Base-by-base conservation (phyloP, 2,888 invertebrate species). In the Dolichomitus sp. region DNA sequence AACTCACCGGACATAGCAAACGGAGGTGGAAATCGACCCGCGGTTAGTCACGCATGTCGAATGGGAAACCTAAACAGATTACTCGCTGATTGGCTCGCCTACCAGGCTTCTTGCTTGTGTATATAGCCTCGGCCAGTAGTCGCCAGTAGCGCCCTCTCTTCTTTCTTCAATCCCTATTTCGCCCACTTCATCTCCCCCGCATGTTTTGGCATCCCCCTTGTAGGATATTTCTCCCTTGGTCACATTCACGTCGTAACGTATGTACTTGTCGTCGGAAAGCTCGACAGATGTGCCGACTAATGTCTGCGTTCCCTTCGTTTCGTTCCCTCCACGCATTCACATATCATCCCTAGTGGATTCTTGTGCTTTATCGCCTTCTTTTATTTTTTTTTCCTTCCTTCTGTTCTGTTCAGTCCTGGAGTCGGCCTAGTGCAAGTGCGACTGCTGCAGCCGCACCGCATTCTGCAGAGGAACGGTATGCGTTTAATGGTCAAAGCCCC, bases 61-160 rank as follows among this genome's bases (percentile, higher is more conserved):
- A 92, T 90, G 86, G 88, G 88, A 86, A 90, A 89, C 87, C 89
- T 92, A 92, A 92, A 92, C 90, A 89, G 92, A 92, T 92, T 92
- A 92, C 88, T 86, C 86, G 91, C 88, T 89, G 91, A 92, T 92
- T 91, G 89, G 88, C 84, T 68, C 70, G 75, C 63, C 76, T 68
- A 65, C 27, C 54, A 73, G 57, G 54, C 77, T 52, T 70, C 80
- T 69, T 76, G 33, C 33, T 19, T 37, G 37, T 37, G 37, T 7
- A 2, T 37, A 37, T 37, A 37, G 37, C 37, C 7, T 9, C 37
- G 37, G 37, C 37, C 37, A 37, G 37, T 37, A 37, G 9, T 0
- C 7, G 37, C 37, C n/a, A 33, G 48, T 27, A 4, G 11, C 63
- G 48, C 57, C 48, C 61, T 72, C 78, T 74, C 79, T 30, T 48